Base-by-base conservation (phyloP, 2,888 invertebrate species). In the Stenodema calcarata region DNA sequence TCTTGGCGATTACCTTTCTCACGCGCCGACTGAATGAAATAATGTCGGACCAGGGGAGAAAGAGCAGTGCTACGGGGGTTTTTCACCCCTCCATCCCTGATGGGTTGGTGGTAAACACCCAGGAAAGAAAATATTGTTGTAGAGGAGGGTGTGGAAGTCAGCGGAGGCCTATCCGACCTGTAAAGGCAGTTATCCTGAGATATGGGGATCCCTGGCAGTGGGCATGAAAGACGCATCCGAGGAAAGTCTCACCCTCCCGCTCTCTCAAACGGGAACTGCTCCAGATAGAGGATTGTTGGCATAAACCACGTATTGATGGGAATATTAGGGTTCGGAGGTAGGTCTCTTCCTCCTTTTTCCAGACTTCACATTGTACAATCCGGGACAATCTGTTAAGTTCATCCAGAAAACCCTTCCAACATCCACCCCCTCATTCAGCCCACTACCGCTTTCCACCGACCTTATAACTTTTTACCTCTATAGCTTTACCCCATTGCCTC, bases 131-230 rank as follows among this genome's bases (percentile, higher is more conserved):
- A 76, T 76, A 76, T 76, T 76, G 76, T 76, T 76, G 76, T 42
- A 42, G 23, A 73, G n/a, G 35, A 42, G 42, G 76, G 3, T 11
- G 76, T 18, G 41, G 6, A 41, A 73, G 30, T 42, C n/a, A n/a
- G n/a, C 12, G 54, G 54, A 54, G 54, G 54, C 54, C 54, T 54
- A 18, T 50, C 75, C 75, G 75, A 75, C 35, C 41, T 11, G 35
- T 76, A 76, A 76, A 76, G 76, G 76, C 76, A 76, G 76, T 76
- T 76, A 76, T 42, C 76, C 76, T 76, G 76, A 76, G 76, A 76
- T 76, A 76, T 42, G 76, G 76, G 42, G n/a, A 76, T 42, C n/a
- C 76, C 76, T 76, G 76, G 76, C 76, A 76, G 18, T n/a, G 76
- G 76, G 41, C 76, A 76, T 76, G 76, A 42, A 76, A 76, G 76